Percentiles rank a stretch among this genome's conserved stretches.
phyloP scores from a whole-genome alignment of 1,140 invertebrate genomes.

The Drosophila navojoa region DNA sequence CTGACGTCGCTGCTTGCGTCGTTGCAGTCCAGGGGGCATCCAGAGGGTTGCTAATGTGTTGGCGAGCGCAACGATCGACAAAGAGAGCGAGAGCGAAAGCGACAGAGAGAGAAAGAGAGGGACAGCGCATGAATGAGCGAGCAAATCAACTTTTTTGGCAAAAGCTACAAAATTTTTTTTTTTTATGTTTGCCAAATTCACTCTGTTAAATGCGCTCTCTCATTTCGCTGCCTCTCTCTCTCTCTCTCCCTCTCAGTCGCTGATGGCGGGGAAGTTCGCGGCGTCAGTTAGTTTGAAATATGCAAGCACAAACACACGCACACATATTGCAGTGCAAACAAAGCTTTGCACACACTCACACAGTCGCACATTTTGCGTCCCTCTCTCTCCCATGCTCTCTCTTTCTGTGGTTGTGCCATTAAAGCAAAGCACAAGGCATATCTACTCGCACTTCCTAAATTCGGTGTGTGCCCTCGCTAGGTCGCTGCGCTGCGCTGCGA shows the following conservation, averaged over 20 bases:
- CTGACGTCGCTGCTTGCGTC: neutral
- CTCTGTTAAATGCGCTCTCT: conserved; percentile 23
- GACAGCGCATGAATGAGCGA: neutral
- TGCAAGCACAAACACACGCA: conserved; percentile 39
- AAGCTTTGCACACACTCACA: neutral
- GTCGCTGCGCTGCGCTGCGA: conserved; percentile 62
- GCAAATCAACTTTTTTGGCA: conserved; percentile 42
- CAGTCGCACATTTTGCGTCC: no score
- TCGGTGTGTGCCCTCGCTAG: conserved; percentile 67
- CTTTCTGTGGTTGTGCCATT: no score
- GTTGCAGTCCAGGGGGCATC: conserved; percentile 45
- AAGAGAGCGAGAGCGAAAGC: conserved; percentile 12
- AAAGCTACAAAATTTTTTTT: conserved; percentile 30
- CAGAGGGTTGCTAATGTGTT: conserved; percentile 25
- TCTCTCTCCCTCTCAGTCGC: neutral
- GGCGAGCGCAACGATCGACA: conserved; percentile 20
- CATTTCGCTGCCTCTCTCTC: neutral
- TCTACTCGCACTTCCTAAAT: conserved; percentile 67
- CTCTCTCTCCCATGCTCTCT: conserved; percentile 8
- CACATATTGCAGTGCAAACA: conserved; percentile 8
- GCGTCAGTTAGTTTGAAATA: conserved; percentile 60
- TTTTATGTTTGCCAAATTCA: conserved; percentile 46
- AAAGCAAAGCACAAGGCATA: conserved; percentile 7
- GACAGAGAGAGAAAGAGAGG: conserved; percentile 1
- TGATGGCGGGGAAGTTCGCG: conserved; percentile 11